Percentiles rank a stretch among this genome's conserved stretches.
Evolutionary conservation across 2,888 invertebrate species (phyloP).

Genomic region (Amblyjoppa proteus): DNA sequence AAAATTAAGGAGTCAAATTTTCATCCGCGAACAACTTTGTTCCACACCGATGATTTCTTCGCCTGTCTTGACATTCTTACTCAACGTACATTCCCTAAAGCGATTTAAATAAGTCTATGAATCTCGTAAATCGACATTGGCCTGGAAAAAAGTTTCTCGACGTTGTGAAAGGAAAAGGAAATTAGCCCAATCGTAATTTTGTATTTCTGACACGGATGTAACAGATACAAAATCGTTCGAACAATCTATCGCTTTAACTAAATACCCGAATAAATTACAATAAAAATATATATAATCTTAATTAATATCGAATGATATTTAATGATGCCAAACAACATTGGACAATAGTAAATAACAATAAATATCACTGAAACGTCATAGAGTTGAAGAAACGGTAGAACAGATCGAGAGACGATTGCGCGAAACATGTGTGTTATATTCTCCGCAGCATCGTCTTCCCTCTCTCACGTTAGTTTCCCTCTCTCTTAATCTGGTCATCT

Average conservation of each 20-base stretch:
- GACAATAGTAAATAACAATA: background rate
- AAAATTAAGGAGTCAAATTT: background rate
- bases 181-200: background rate
- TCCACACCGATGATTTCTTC: background rate
- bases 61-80: background rate
- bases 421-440: background rate
- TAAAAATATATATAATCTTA: background rate
- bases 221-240: background rate
- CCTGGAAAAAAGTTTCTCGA: background rate
- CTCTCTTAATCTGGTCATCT: slow-evolving; percentile 19
- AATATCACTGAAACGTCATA: background rate
- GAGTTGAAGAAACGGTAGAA: background rate
- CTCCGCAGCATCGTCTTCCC: slow-evolving; percentile 10
- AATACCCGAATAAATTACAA: background rate
- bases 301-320: too few species aligned
- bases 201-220: background rate
- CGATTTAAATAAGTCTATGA: background rate
- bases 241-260: background rate
- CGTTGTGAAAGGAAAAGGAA: background rate
- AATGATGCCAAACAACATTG: background rate
- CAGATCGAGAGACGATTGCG: background rate
- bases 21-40: background rate
- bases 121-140: background rate
- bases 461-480: slow-evolving; percentile 8
- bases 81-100: background rate